Evolutionary conservation across 2,113 vertebrate genomes (phyloP).

Genomic region (Sus scrofa): T2T-Sscrofa CM000819.6:117645001-117645500

Average conservation of each 20-base stretch:
- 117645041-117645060: neutral
- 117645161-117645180: neutral
- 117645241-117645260: conserved; percentile 15
- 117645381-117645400: neutral
- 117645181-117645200: conserved; percentile 50
- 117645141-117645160: neutral
- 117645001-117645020: neutral
- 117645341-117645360: neutral
- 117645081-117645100: neutral
- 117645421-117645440: neutral
- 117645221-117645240: neutral
- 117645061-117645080: neutral
- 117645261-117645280: neutral
- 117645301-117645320: neutral
- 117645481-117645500: conserved; percentile 56
- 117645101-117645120: conserved; percentile 45
- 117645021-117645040: neutral
- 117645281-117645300: neutral
- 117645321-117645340: neutral
- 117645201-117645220: neutral
- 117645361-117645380: conserved; percentile 6
- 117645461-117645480: conserved; percentile 27
- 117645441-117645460: conserved; percentile 28
- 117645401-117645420: neutral
- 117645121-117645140: conserved; percentile 5